Evolutionary conservation across 2,888 invertebrate genomes (phyloP).

Genomic region (Orchesellides sinensis): DNA sequence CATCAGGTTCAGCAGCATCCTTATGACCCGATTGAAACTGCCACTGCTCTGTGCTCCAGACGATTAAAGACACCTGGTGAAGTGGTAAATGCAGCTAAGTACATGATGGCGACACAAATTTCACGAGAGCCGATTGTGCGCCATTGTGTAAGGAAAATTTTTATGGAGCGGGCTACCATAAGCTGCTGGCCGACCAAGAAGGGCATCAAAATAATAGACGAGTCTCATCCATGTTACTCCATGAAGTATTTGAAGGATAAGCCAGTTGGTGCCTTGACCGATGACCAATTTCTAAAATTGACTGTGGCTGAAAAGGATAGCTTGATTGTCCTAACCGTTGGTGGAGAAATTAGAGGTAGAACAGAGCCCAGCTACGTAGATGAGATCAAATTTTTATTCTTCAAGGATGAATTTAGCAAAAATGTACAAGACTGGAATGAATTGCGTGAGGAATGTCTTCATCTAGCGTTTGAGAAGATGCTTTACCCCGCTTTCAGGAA

Average conservation of each 20-base stretch:
- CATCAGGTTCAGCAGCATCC: constrained; percentile 96
- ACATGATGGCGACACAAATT: constrained; percentile 96
- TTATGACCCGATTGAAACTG: constrained; percentile 88
- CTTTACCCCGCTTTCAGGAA: constrained; percentile 92
- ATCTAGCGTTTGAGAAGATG: constrained; percentile 90
- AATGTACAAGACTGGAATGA: constrained; percentile 97
- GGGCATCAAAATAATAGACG: constrained; percentile 96
- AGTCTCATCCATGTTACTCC: constrained; percentile 89
- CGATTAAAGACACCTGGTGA: constrained; percentile 87
- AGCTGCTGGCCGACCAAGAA: constrained; percentile 90
- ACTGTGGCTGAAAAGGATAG: constrained; percentile 89
- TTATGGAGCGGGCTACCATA: constrained; percentile 92
- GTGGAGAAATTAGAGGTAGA: constrained; percentile 87
- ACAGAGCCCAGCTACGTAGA: constrained; percentile 87
- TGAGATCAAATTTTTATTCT: constrained; percentile 91
- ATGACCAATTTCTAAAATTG: constrained; percentile 93
- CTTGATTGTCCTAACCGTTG: constrained; percentile 84
- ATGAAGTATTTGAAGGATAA: constrained; percentile 95
- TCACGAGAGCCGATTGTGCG: constrained; percentile 94
- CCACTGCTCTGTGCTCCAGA: constrained; percentile 82
- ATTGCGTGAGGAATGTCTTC: constrained; percentile 90
- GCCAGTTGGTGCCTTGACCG: constrained; percentile 90
- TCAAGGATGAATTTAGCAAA: constrained; percentile 95
- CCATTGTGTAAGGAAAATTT: constrained; percentile 89
- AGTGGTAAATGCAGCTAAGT: constrained; percentile 91